These are phyloP conservation scores for Chouioia cunea DNA, from an alignment of 2,888 invertebrate genomes.

Conservation along the genomic window DNA sequence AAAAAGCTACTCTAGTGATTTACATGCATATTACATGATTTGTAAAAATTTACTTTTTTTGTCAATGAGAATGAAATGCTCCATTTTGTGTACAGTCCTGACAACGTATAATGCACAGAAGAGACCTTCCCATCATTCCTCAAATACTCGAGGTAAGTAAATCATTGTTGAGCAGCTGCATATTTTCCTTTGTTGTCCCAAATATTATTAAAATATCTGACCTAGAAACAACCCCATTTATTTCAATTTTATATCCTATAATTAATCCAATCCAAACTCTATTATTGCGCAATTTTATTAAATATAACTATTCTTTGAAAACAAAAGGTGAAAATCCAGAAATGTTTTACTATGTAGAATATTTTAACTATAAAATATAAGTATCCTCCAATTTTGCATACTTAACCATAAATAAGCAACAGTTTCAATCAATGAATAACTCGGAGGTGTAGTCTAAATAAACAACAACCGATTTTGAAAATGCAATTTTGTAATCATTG, in stretches of 20 bases:
- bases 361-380: too few relatives aligned
- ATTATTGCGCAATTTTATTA: too few relatives aligned
- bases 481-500: too few relatives aligned
- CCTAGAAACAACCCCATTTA: constrained; percentile 44
- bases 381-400: too few relatives aligned
- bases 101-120: constrained; percentile 43
- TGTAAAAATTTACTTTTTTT: constrained; percentile 44
- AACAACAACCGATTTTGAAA: too few relatives aligned
- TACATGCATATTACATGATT: constrained; percentile 42
- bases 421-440: too few relatives aligned
- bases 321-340: too few relatives aligned
- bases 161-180: constrained; percentile 43
- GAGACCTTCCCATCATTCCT: constrained; percentile 47
- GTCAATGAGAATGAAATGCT: constrained; percentile 47
- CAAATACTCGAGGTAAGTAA: constrained; percentile 43
- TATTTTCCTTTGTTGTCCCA: constrained; percentile 41
- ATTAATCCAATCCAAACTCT: too few relatives aligned
- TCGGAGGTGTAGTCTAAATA: too few relatives aligned
- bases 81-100: constrained; percentile 46
- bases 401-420: too few relatives aligned
- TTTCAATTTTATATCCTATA: constrained; percentile 21
- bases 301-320: constrained; percentile 3
- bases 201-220: constrained; percentile 38
- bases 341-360: too few relatives aligned
- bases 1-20: constrained; percentile 17